Conservation (phyloP, 2,888 invertebrate genomes). For the Chrysolina oricalcia region DNA sequence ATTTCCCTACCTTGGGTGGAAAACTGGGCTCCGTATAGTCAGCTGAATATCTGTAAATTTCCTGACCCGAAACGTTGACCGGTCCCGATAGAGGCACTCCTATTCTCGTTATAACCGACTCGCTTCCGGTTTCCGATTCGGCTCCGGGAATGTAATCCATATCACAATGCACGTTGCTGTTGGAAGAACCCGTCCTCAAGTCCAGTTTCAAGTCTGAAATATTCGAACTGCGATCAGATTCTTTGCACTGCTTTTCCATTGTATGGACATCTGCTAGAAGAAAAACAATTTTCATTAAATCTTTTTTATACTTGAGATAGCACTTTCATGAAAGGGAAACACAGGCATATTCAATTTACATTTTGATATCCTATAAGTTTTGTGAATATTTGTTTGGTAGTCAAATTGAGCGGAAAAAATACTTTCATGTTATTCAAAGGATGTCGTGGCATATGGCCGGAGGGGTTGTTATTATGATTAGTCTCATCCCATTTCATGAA, state of each 20-base stretch:
- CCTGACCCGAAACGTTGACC: conserved; percentile 82
- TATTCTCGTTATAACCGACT: conserved; percentile 74
- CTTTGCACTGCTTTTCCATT: conserved; percentile 78
- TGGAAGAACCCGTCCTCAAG: conserved; percentile 86
- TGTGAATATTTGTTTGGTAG: no score
- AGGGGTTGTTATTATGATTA: no score
- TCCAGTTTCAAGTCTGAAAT: conserved; percentile 94
- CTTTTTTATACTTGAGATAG: no score
- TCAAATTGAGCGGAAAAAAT: no score
- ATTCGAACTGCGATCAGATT: conserved; percentile 92
- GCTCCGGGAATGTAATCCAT: conserved; percentile 76
- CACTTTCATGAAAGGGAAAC: no score
- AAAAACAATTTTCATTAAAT: conserved; percentile 39
- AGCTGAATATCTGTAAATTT: conserved; percentile 81
- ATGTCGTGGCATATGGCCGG: no score
- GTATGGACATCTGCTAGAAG: conserved; percentile 73
- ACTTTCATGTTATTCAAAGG: no score
- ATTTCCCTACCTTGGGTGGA: conserved; percentile 77
- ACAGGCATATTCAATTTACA: no score
- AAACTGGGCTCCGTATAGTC: conserved; percentile 87
- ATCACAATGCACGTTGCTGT: conserved; percentile 77
- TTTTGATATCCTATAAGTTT: no score
- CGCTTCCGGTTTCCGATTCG: conserved; percentile 75
- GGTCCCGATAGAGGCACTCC: conserved; percentile 86
- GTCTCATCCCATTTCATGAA: no score